phyloP scores from a whole-genome alignment of 2,888 invertebrate species.

The Limnephilus marmoratus region DNA sequence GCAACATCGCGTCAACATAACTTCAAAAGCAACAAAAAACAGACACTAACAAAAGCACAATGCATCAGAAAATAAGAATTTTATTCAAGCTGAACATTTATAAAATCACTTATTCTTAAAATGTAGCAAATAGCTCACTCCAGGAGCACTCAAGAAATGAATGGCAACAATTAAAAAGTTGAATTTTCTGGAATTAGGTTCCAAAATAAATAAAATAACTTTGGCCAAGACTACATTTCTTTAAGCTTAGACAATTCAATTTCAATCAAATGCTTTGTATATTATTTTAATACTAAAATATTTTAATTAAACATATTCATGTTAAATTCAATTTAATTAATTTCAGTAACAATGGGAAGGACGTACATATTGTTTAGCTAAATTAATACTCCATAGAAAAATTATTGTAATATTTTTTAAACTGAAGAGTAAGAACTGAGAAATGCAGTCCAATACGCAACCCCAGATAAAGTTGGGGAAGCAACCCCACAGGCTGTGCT shows the following conservation, averaged over 20 bases:
- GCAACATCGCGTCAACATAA: slow-evolving; percentile 62
- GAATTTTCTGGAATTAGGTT: neutral
- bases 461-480: too few relatives aligned
- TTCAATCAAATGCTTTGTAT: neutral
- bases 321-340: neutral
- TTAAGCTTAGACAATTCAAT: neutral
- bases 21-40: slow-evolving; percentile 53
- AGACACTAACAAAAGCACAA: slow-evolving; percentile 52
- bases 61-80: slow-evolving; percentile 51
- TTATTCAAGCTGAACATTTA: slow-evolving; percentile 15
- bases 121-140: neutral
- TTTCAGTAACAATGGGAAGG: neutral
- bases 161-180: neutral
- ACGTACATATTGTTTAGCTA: too few relatives aligned
- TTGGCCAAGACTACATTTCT: neutral
- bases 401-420: too few relatives aligned
- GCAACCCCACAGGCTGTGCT: too few relatives aligned
- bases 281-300: neutral
- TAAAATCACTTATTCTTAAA: neutral
- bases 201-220: neutral
- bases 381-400: too few relatives aligned
- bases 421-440: too few relatives aligned
- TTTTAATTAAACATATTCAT: too few relatives aligned
- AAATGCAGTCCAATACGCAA: too few relatives aligned
- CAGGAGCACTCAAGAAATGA: neutral